Percentiles rank a stretch among this genome's conserved stretches.
phyloP scores from a whole-genome alignment of 2,797 vertebrate species.

The Clarias pachynema region DNA sequence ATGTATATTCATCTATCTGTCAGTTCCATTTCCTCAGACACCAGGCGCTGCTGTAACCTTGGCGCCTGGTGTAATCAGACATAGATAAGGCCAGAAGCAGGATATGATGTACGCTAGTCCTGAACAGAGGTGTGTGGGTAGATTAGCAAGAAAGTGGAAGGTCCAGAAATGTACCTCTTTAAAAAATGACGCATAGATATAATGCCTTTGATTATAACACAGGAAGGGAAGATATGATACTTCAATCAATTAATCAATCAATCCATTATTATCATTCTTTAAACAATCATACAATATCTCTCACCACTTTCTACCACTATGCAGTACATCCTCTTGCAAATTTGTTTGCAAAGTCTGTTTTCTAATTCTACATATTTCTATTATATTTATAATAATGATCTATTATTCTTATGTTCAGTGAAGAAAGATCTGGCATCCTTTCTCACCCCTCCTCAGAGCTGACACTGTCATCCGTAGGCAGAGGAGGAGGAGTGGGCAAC shows the following conservation, averaged over 20 bases:
- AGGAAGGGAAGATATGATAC: background rate
- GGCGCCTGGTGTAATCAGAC: background rate
- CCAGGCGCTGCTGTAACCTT: background rate
- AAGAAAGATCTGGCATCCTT: background rate
- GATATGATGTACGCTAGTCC: background rate
- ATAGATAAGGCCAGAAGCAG: constrained; percentile 22
- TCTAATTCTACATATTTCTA: background rate
- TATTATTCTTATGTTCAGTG: background rate
- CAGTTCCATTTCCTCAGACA: constrained; percentile 15
- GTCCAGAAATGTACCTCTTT: background rate
- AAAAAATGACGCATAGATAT: background rate
- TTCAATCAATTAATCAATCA: constrained; percentile 1
- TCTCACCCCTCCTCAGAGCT: constrained; percentile 76
- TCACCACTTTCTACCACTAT: background rate
- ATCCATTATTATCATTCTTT: no score
- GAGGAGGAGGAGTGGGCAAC: constrained; percentile 69
- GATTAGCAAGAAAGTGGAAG: background rate
- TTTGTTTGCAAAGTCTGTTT: background rate
- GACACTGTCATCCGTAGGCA: constrained; percentile 67
- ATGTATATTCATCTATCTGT: background rate
- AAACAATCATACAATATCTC: background rate
- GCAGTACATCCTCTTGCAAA: background rate
- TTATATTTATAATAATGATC: background rate
- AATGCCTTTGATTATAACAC: background rate
- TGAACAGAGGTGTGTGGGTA: background rate